Base-by-base conservation (phyloP, 2,888 invertebrate genomes). In the Molorchus minor region DNA sequence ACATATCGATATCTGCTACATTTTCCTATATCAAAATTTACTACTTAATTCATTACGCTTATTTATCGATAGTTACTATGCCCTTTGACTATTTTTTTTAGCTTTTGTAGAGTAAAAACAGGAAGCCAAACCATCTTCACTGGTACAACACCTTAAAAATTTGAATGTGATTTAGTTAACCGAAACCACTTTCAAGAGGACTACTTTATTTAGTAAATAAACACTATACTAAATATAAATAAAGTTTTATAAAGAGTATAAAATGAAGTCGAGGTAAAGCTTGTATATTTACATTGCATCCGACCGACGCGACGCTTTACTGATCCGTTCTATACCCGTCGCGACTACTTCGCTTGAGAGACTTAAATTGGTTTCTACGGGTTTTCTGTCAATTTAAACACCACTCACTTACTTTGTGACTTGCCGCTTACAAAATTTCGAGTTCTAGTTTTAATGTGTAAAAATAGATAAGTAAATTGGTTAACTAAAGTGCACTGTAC, bases 281-380 rank as follows among this genome's bases (percentile, higher is more conserved):
- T 30, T 44, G 33, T 36, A 16, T 35, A 44, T 35, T 30, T 51
- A 20, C 29, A 12, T 38, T 44, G 45, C 30, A 21, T 51, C 45
- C 29, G 47, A n/a, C n/a, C n/a, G n/a, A n/a, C n/a, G n/a, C n/a
- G n/a, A 51, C 51, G 33, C 38, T 41, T 51, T 45, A 45, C 52
- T 41, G 45, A 29, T 25, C 30, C 20, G 38, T 56, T 46, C 41
- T 46, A 46, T 51, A 60, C n/a, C n/a, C 52, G 47, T 52, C 51
- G 49, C 51, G 51, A 30, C 49, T 52, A 36, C 45, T 58, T 57
- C 52, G 41, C 47, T 51, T 58, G 36, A 49, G 55, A 56, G 40
- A 57, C 58, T 62, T 58, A 56, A 56, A 62, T 52, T 58, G 58
- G 62, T 62, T 62, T 58, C n/a, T n/a, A n/a, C n/a, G 56, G 33